Base-by-base conservation (phyloP, 2,888 invertebrate species). In the Odontocerum albicorne region DNA sequence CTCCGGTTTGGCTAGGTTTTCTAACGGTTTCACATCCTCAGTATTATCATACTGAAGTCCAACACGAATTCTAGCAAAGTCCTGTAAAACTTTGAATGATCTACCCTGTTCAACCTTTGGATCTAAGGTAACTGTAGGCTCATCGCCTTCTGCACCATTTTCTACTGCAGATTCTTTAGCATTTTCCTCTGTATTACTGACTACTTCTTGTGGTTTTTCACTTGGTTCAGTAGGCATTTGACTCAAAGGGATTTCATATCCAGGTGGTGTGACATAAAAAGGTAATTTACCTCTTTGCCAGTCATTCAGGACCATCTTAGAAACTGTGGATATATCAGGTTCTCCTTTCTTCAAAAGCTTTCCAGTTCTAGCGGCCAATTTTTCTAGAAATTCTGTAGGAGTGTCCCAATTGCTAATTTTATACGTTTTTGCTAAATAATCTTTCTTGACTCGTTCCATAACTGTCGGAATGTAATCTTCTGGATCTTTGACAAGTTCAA, bases 251-350 rank as follows among this genome's bases (percentile, higher is more conserved):
- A 81, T 72, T 71, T 88, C 90, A 73, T 84, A 91, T 1, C 89
- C 90, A 63, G 90, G 88, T 12, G 97, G 97, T 39, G 86, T 81
- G 3, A 93, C 87, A 77, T 93, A 99, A 72, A 92, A 98, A 1
- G 98, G 97, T 49, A 99, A 74, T 72, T 95, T 96, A 3, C 99
- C 99, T 66, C 99, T 83, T 74, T 99, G 98, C 91, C 96, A 99
- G 72, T 99, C 99, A 76, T 99, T 99, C 2, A 99, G 80, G 7
- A 99, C 86, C 91, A 96, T 96, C 70, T 90, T 88, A 0, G 99
- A 89, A 1, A 90, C 90, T 57, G 90, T 90, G 43, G 83, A 75
- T 15, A 96, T 76, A 74, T 99, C 96, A 7, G 99, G 95, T 68
- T 99, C 97, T n/a, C 96, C 99, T 64, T 94, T 94, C 71, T 96